Percentiles rank a stretch among this genome's conserved stretches.
Conservation (phyloP, 2,888 invertebrate species). For the Spilosoma lubricipeda region DNA sequence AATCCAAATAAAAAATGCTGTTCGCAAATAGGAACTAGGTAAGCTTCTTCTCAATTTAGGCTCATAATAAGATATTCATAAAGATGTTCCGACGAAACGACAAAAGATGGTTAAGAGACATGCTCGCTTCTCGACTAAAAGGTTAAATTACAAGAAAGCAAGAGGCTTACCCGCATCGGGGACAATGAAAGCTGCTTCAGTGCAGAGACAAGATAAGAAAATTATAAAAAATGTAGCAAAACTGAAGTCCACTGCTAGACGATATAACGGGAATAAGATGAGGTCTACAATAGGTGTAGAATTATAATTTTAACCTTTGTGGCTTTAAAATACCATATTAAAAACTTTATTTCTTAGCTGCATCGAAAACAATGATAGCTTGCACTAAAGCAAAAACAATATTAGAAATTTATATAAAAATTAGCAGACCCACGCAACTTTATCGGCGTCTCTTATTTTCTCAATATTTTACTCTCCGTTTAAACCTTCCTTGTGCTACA, state of each 20-base stretch:
- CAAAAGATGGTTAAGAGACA: slow-evolving; percentile 68
- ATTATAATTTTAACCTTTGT: neutral
- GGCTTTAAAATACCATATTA: neutral
- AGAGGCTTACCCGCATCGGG: slow-evolving; percentile 55
- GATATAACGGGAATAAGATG: neutral
- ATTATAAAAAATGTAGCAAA: slow-evolving; percentile 27
- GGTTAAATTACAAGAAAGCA: slow-evolving; percentile 71
- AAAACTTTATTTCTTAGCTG: neutral
- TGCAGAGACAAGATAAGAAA: slow-evolving; percentile 45
- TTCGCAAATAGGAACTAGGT: slow-evolving; percentile 80
- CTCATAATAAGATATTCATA: slow-evolving; percentile 83
- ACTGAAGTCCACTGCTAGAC: slow-evolving; percentile 20
- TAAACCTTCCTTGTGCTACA: too few species aligned
- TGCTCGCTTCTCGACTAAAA: slow-evolving; percentile 66
- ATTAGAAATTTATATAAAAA: neutral
- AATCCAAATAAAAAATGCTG: slow-evolving; percentile 76
- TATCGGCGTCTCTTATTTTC: too few species aligned
- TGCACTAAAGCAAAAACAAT: neutral
- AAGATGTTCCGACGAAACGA: slow-evolving; percentile 73
- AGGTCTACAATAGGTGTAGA: neutral
- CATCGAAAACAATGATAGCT: neutral
- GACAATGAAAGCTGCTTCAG: slow-evolving; percentile 50
- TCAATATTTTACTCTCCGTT: too few species aligned
- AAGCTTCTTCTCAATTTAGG: slow-evolving; percentile 80
- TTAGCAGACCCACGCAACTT: too few species aligned